Percentiles rank a stretch among this genome's conserved stretches.
phyloP scores from a whole-genome alignment of 2,797 vertebrate species.

The Xiphorhynchus erythropygius region DNA sequence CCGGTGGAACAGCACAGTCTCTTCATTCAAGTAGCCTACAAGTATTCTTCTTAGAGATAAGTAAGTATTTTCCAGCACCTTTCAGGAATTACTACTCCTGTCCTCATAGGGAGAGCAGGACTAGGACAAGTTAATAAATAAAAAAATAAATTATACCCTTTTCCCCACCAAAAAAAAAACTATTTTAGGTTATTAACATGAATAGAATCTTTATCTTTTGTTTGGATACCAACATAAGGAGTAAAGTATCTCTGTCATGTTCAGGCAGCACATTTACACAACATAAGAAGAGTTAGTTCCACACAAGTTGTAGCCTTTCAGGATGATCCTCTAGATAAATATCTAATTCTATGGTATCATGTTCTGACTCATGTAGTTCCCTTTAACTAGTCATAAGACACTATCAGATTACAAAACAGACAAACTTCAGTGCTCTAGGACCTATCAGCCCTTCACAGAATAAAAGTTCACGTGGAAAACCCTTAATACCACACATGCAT shows the following conservation, averaged over 20 bases:
- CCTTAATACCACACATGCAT: background rate
- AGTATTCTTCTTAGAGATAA: background rate
- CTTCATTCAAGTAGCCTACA: background rate
- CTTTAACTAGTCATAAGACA: background rate
- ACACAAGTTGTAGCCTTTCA: background rate
- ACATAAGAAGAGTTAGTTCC: background rate
- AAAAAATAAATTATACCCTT: slow-evolving; percentile 50
- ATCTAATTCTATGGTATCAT: background rate
- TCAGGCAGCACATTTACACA: background rate
- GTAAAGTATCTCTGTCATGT: background rate
- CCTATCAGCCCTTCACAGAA: background rate
- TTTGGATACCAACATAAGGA: slow-evolving; percentile 25
- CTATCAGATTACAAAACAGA: background rate
- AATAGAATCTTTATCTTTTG: slow-evolving; percentile 7
- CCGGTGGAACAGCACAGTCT: background rate
- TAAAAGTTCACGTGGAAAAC: background rate
- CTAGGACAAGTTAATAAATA: slow-evolving; percentile 48
- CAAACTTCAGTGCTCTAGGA: background rate
- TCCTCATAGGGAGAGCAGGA: background rate
- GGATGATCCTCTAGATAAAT: background rate
- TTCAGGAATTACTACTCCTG: background rate
- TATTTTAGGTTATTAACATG: background rate
- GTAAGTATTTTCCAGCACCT: background rate
- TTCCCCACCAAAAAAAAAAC: background rate
- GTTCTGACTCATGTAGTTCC: background rate